Base-by-base conservation (phyloP, 1,140 invertebrate species). In the Muscidifurax raptorellus region DNA sequence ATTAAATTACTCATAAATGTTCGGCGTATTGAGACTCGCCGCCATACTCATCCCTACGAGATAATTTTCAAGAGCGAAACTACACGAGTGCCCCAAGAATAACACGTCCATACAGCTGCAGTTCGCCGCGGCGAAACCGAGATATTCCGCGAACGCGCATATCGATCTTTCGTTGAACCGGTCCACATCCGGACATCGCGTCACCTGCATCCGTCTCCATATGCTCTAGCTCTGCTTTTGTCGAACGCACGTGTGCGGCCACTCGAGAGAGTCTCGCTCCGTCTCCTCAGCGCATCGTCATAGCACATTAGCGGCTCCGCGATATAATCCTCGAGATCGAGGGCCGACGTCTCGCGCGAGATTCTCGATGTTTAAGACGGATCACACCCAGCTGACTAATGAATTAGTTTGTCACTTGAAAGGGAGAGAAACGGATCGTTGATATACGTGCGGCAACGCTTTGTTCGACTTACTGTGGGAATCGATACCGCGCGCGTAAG, bases 281-380 rank as follows among this genome's bases (percentile, higher is more conserved):
- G 59, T 79, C 52, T 52, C 66, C 25, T 32, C 1, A 6, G 77
- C n/a, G 25, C 59, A 4, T 40, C 66, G 78, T 9, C 27, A 66
- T 80, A 25, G 32, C 64, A 47, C 78, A 71, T 80, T 80, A 71
- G 32, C 12, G 52, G 66, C 27, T 10, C 66, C 66, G 10, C 22
- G 79, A 36, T 25, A 71, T 71, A 80, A 80, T 80, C 67, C 66
- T 25, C 13, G 4, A 36, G 71, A 74, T 74, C 71, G 71, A 59
- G 52, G 30, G 18, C 15, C 28, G 3, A 12, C 71, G 32, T n/a
- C 32, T 18, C 9, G 71, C 32, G 32, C 13, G 4, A 30, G 25
- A 69, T 12, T 40, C 71, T 3, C 71, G 15, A 32, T 22, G 66
- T 69, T 69, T 69, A 69, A 69, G 66, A 69, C 28, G 66, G 66